phyloP scores from a whole-genome alignment of 2,797 vertebrate genomes.

The Ctenopoma multispine region DNA sequence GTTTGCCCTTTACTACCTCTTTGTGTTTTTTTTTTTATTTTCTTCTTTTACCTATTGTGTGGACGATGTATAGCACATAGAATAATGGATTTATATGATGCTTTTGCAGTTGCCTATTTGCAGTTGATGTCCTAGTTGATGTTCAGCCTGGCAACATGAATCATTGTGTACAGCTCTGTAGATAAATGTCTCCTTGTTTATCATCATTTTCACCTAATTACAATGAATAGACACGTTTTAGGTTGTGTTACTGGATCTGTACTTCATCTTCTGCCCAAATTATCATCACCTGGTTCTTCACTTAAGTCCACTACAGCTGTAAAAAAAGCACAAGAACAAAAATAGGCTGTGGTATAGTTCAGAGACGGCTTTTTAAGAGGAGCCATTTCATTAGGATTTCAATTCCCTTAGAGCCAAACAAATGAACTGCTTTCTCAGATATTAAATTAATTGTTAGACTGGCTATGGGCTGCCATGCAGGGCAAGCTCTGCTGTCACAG shows the following conservation, averaged over 20 bases:
- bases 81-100: slow-evolving; percentile 63
- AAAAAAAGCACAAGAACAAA: slow-evolving; percentile 8
- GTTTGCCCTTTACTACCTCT: slow-evolving; percentile 32
- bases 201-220: slow-evolving; percentile 46
- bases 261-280: slow-evolving; percentile 43
- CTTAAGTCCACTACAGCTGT: slow-evolving; percentile 30
- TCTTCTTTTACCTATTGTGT: slow-evolving; percentile 34
- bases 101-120: slow-evolving; percentile 60
- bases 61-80: slow-evolving; percentile 40
- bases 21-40: neutral
- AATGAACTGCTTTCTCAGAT: slow-evolving; percentile 72
- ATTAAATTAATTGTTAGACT: slow-evolving; percentile 77
- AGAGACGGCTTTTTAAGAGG: slow-evolving; percentile 41
- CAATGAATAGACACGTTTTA: slow-evolving; percentile 32
- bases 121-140: slow-evolving; percentile 47
- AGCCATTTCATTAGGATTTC: slow-evolving; percentile 71
- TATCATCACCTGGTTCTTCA: slow-evolving; percentile 47
- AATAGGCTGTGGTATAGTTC: slow-evolving; percentile 15
- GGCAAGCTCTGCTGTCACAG: slow-evolving; percentile 70
- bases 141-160: slow-evolving; percentile 47
- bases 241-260: slow-evolving; percentile 36
- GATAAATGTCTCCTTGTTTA: slow-evolving; percentile 58
- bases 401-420: slow-evolving; percentile 70
- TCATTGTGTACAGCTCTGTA: slow-evolving; percentile 31
- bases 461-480: slow-evolving; percentile 66